phyloP scores from a whole-genome alignment of 2,113 vertebrate species.

The Forbesichthys agassizii region DNA sequence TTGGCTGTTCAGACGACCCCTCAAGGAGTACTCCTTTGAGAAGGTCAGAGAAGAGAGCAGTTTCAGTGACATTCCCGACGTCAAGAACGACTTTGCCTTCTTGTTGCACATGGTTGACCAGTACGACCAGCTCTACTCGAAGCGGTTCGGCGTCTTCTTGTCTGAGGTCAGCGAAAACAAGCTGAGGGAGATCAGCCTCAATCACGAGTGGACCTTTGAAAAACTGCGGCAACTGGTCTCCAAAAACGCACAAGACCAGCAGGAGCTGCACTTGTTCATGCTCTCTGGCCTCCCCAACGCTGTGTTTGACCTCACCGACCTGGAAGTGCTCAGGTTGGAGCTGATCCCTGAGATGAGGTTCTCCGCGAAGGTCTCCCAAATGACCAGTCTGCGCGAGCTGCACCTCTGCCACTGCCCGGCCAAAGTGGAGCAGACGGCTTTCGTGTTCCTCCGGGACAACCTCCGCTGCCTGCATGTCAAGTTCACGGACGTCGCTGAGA shows the following conservation, averaged over 20 bases:
- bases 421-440: conserved; percentile 94
- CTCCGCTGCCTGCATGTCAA: conserved; percentile 94
- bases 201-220: conserved; percentile 96
- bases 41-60: conserved; percentile 97
- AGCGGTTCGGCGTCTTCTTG: conserved; percentile 93
- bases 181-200: conserved; percentile 94
- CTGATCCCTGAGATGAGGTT: conserved; percentile 95
- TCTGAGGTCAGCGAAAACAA: conserved; percentile 98
- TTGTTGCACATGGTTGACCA: conserved; percentile 98
- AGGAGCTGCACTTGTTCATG: conserved; percentile 93
- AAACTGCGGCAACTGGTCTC: conserved; percentile 90
- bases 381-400: conserved; percentile 92
- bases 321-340: conserved; percentile 93
- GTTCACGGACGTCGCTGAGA: conserved; percentile 95
- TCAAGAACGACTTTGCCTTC: conserved; percentile 97
- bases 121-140: conserved; percentile 95
- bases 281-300: conserved; percentile 91
- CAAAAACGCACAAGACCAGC: conserved; percentile 89
- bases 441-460: conserved; percentile 93
- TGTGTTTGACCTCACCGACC: conserved; percentile 92
- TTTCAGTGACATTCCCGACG: conserved; percentile 97
- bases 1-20: conserved; percentile 92
- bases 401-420: conserved; percentile 94
- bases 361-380: conserved; percentile 93
- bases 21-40: conserved; percentile 98